These are phyloP conservation scores for Orussus abietinus DNA, from an alignment of 1,140 invertebrate genomes.

Conservation along the genomic window DNA sequence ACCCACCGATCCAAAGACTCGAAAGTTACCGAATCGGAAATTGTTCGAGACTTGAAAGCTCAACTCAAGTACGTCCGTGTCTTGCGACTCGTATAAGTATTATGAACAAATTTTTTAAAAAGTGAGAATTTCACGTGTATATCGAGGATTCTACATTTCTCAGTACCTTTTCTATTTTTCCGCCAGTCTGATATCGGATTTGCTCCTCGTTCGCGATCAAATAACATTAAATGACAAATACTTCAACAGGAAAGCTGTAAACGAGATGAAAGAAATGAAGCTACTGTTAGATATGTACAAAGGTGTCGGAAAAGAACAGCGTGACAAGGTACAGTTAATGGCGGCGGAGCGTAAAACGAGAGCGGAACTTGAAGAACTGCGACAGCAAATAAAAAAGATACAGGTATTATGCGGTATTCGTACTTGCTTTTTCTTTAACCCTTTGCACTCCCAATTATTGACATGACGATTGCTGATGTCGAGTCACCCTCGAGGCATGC, in stretches of 20 bases:
- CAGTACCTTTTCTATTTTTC: too few relatives aligned
- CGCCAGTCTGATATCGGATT: slow-evolving; percentile 78
- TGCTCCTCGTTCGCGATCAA: slow-evolving; percentile 71
- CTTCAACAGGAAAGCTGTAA: slow-evolving; percentile 79
- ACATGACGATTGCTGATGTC: slow-evolving; percentile 19
- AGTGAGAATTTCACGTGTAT: too few relatives aligned
- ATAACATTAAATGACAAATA: slow-evolving; percentile 13
- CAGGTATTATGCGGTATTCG: slow-evolving; percentile 65
- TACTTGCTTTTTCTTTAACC: slow-evolving; percentile 12
- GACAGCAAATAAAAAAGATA: slow-evolving; percentile 77
- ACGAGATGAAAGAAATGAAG: slow-evolving; percentile 91
- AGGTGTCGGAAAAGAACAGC: slow-evolving; percentile 90
- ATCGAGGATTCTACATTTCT: too few relatives aligned
- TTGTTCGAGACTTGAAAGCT: slow-evolving; percentile 80
- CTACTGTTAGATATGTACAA: slow-evolving; percentile 95
- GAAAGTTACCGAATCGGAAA: slow-evolving; percentile 60
- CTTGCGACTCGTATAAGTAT: too few relatives aligned
- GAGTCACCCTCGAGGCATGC: too few relatives aligned
- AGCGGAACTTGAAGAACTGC: slow-evolving; percentile 85
- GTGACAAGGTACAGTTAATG: slow-evolving; percentile 96
- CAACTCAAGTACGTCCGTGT: slow-evolving; percentile 91
- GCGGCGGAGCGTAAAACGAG: slow-evolving; percentile 87
- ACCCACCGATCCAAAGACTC: slow-evolving; percentile 58
- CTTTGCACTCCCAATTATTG: slow-evolving; percentile 10
- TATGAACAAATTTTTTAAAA: too few relatives aligned